Evolutionary conservation across 2,888 invertebrate species (phyloP).

Genomic region (Pseudoips prasinana): DNA sequence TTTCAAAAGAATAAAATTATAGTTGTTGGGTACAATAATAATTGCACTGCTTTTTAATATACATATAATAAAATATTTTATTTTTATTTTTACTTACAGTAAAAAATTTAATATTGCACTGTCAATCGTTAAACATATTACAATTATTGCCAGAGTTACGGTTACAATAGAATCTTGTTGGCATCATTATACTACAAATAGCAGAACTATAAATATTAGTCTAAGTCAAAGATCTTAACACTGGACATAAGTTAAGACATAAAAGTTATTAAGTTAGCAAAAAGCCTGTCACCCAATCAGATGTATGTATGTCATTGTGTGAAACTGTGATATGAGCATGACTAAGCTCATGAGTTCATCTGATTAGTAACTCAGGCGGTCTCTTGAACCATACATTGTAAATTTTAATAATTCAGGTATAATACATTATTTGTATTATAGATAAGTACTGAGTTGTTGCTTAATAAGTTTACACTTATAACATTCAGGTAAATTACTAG

Average conservation of each 20-base stretch:
- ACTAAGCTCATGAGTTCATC: conserved; percentile 24
- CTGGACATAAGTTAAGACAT: conserved; percentile 27
- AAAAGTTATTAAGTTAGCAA: conserved; percentile 26
- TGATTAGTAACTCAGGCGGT: conserved; percentile 25
- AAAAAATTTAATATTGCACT: conserved; percentile 77
- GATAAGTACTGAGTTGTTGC: conserved; percentile 24
- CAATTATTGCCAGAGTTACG: conserved; percentile 52
- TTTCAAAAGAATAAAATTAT: conserved; percentile 39
- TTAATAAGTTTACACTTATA: conserved; percentile 30
- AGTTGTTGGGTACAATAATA: conserved; percentile 47
- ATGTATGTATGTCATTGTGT: conserved; percentile 19
- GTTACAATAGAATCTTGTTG: conserved; percentile 40
- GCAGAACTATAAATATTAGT: conserved; percentile 26
- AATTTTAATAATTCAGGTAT: too few species aligned
- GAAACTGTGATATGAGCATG: conserved; percentile 12
- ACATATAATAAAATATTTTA: conserved; percentile 49
- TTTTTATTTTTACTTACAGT: conserved; percentile 72
- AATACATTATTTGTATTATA: too few species aligned
- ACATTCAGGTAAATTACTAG: conserved; percentile 32
- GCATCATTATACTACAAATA: conserved; percentile 34
- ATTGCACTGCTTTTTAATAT: conserved; percentile 65
- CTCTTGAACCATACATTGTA: conserved; percentile 14
- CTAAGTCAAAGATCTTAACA: conserved; percentile 19
- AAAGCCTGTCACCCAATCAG: conserved; percentile 22
- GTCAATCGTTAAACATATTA: conserved; percentile 48